Evolutionary conservation across 2,888 invertebrate species (phyloP), one percentile per base, ranked within the genome.

Genomic region (Elegia similella): DNA sequence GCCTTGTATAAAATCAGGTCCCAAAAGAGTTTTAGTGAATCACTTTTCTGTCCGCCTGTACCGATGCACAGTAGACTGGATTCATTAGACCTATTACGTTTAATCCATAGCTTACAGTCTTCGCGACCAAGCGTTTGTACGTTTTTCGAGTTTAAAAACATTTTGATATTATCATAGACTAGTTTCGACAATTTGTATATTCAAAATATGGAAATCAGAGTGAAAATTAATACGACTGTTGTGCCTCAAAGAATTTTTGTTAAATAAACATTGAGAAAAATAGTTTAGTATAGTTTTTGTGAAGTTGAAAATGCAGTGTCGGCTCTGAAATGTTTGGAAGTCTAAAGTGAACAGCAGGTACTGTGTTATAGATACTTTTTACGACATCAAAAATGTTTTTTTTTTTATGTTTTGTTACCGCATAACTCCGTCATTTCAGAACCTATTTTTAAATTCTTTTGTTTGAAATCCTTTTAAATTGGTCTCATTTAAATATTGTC

Each of bases 71-170:
- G 58, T 64, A 62, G 63, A 69, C 62, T 73, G 67, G 63, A 62
- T 67, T 68, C 66, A 75, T 72, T 72, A 73, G 67, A 65, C 67
- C 65, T 68, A 69, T 69, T 72, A 66, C 61, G 56, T 56, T 62
- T 68, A 66, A 68, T 66, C 68, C 62, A 55, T 12, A 47, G 42
- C 42, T 48, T 47, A 15, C 42, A 15, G 42, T 56, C 42, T 56
- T 50, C 56, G 55, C 32, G 13, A 52, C 58, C 17, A 13, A 50
- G 15, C 23, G 63, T 54, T 43, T 55, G 62, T 59, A 5, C 16
- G 16, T 15, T 34, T n/a, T 42, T 17, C 29, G 8, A 13, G 13
- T 29, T 29, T 8, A 23, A 43, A 38, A 8, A 32, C 7, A 38
- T 38, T 52, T 42, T 6, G n/a, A 17, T 15, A 15, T 23, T 32